phyloP scores from a whole-genome alignment of 1,140 invertebrate genomes.

The Coptotermes formosanus region DNA sequence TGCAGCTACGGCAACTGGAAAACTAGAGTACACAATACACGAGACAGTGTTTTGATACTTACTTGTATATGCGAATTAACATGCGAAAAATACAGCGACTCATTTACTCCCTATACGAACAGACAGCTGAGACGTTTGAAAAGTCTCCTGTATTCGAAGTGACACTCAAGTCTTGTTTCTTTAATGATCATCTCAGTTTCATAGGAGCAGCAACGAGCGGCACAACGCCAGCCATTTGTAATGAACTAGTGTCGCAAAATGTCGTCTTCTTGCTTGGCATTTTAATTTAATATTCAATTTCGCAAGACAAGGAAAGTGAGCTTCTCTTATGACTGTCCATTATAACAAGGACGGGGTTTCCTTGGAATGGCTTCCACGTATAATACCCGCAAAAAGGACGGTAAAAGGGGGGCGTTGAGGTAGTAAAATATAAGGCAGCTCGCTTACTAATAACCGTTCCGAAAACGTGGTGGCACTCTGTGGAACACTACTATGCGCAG shows the following conservation, averaged over 20 bases:
- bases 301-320: not conserved
- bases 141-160: not conserved
- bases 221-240: not conserved
- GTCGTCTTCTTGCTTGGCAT: not conserved
- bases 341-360: not conserved
- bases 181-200: slow-evolving; percentile 13
- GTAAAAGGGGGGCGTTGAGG: not conserved
- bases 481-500: too few species aligned
- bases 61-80: not conserved
- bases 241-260: not conserved
- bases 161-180: not conserved
- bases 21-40: too few species aligned
- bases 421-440: not conserved
- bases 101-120: not conserved
- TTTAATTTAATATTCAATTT: slow-evolving; percentile 6
- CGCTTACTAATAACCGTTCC: not conserved
- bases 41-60: too few species aligned
- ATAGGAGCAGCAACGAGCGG: not conserved
- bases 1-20: too few species aligned
- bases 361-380: not conserved
- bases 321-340: not conserved
- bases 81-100: too few species aligned
- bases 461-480: too few species aligned
- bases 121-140: too few species aligned
- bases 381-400: not conserved